Evolutionary conservation across 2,113 vertebrate species (phyloP).

Genomic region (Riparia riparia): DNA sequence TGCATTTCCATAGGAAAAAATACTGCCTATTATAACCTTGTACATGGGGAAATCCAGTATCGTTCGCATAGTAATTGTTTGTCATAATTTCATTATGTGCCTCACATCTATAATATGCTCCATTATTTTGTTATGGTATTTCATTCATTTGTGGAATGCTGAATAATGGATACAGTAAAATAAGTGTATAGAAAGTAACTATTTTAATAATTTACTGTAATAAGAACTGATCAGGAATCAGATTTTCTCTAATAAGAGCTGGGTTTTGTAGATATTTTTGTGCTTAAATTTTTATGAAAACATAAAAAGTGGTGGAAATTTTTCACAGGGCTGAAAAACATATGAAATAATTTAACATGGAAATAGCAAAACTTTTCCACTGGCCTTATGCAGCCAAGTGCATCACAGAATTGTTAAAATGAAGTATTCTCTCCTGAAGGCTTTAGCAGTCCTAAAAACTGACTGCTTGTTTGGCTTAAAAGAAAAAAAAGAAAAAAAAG

Average conservation of each 20-base stretch:
- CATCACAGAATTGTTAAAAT: not conserved
- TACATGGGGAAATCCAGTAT: not conserved
- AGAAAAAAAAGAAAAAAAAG: not conserved
- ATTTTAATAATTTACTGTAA: not conserved
- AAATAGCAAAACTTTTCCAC: not conserved
- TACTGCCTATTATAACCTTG: not conserved
- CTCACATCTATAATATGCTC: not conserved
- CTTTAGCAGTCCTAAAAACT: not conserved
- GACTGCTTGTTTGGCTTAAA: not conserved
- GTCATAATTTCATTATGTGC: not conserved
- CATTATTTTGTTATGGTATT: not conserved
- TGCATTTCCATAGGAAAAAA: not conserved
- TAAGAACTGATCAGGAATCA: not conserved
- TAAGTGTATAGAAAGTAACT: not conserved
- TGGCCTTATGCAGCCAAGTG: not conserved
- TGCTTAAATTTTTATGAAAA: not conserved
- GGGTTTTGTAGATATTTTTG: not conserved
- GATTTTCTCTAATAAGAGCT: not conserved
- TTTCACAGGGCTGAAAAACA: not conserved
- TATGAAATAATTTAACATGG: not conserved
- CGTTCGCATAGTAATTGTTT: not conserved
- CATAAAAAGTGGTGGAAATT: not conserved
- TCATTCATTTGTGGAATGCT: not conserved
- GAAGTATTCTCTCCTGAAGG: not conserved
- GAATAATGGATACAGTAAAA: not conserved